Evolutionary conservation across 2,888 invertebrate genomes (phyloP), one percentile per base, ranked within the genome.

Genomic region (Heteropelma amictum): DNA sequence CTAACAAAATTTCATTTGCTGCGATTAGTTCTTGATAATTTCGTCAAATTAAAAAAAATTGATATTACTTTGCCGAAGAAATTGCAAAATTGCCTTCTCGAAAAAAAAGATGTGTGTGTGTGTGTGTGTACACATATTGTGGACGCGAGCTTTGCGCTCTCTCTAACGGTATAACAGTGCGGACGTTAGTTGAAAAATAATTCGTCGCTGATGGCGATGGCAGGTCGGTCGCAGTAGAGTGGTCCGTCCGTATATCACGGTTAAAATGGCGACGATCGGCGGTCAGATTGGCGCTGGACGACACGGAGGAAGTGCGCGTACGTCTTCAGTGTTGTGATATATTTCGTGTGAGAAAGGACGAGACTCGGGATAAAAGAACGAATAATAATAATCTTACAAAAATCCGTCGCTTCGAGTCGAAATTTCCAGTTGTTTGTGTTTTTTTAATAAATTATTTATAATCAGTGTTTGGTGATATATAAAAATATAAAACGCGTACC

Each of bases 211-310:
- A 8, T 64, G 19, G 49, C 23, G 35, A 12, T 49, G 23, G 23
- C 51, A 45, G 10, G 28, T 7, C 10, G 63, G 26, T 60, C 60
- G 51, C 30, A 68, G 47, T 67, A 35, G 67, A n/a, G n/a, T n/a
- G n/a, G n/a, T n/a, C n/a, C n/a, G n/a, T n/a, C 23, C 28, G 21
- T 38, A 49, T 35, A 51, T 60, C 68, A 78, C 72, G 64, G 72
- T 74, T 85, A 88, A 88, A 88, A 88, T 88, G 88, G 88, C 88
- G 88, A 81, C 85, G 84, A 83, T 86, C 84, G 82, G 82, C 81
- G 82, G 83, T 82, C 79, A 77, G 83, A 83, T 82, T 82, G 81
- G 83, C 81, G 82, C 82, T 82, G 81, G 81, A 77, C 79, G 81
- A 80, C 83, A 80, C 74, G 77, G 79, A 81, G 77, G 68, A 74